Evolutionary conservation across 2,888 invertebrate genomes (phyloP), one percentile per base, ranked within the genome.

Genomic region (Anorthoa munda): DNA sequence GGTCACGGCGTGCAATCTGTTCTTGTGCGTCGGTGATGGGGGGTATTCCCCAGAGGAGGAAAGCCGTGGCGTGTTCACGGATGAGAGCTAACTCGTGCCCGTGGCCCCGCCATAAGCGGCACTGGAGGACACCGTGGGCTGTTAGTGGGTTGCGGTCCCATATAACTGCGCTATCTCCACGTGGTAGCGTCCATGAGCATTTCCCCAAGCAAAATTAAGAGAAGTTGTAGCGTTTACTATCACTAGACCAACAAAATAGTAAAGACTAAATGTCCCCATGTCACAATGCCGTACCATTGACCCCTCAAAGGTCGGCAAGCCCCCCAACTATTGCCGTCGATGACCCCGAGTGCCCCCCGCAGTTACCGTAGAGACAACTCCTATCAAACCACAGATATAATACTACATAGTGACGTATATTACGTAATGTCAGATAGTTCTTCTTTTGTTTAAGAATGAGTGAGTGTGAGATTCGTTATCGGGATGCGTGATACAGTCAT

Each of bases 401-500:
- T 26, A 60, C 3, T 21, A 46, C n/a, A 46, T n/a, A 56, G 48
- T 77, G 78, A 77, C 59, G 78, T 64, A 55, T 46, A 31, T 78
- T 78, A 78, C 66, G 60, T 79, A 79, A 79, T 63, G 15, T 2
- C 0, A 23, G 48, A 64, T 67, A 58, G 21, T 26, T 13, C 59
- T 12, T 58, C 31, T 59, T 78, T 71, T 66, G 64, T 80, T 70
- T 26, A 45, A 68, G 39, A 75, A 50, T 66, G 55, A 66, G 53
- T 48, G 58, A 46, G 53, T 21, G 13, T 56, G 45, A 65, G 58
- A 66, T 68, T 45, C 9, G 60, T 74, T 84, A 84, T 85, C 84
- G 23, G 11, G 0, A 46, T 45, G 77, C 84, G 82, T 85, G 84
- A 65, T 72, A 45, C n/a, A 23, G 46, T 56, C 81, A 74, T 85